Percentiles rank a stretch among this genome's conserved stretches.
phyloP scores from a whole-genome alignment of 2,113 vertebrate species.

The Gopherus flavomarginatus region DNA sequence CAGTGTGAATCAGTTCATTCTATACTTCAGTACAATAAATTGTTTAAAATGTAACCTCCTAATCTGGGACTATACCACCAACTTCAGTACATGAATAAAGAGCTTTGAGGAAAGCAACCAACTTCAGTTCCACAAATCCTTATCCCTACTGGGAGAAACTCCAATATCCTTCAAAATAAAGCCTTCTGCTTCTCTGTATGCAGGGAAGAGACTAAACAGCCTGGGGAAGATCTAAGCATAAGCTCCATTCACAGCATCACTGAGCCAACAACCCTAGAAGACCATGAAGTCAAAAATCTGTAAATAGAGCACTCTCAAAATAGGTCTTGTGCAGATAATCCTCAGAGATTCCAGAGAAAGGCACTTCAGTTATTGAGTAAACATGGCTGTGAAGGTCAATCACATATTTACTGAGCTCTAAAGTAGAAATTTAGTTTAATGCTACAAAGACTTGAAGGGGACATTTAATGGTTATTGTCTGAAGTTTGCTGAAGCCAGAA shows the following conservation, averaged over 20 bases:
- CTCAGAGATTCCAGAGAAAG: neutral
- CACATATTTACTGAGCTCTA: neutral
- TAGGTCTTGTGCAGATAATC: neutral
- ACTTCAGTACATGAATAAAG: neutral
- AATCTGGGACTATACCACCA: constrained; percentile 15
- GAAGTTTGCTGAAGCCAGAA: neutral
- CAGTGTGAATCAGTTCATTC: constrained; percentile 18
- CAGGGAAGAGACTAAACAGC: neutral
- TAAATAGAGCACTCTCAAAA: neutral
- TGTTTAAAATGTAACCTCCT: constrained; percentile 30
- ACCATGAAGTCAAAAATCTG: neutral
- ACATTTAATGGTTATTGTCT: constrained; percentile 16
- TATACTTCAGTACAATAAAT: constrained; percentile 5
- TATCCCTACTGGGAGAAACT: neutral
- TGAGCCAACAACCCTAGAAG: neutral
- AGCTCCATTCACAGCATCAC: neutral
- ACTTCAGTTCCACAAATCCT: neutral
- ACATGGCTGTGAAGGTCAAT: neutral
- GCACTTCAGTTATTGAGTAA: constrained; percentile 10
- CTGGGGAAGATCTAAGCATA: neutral
- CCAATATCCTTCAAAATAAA: neutral
- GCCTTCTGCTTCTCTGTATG: neutral
- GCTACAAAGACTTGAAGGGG: constrained; percentile 8
- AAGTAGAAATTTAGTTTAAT: constrained; percentile 17
- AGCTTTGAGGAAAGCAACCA: neutral